phyloP scores from a whole-genome alignment of 2,113 vertebrate species.

The Conger conger region DNA sequence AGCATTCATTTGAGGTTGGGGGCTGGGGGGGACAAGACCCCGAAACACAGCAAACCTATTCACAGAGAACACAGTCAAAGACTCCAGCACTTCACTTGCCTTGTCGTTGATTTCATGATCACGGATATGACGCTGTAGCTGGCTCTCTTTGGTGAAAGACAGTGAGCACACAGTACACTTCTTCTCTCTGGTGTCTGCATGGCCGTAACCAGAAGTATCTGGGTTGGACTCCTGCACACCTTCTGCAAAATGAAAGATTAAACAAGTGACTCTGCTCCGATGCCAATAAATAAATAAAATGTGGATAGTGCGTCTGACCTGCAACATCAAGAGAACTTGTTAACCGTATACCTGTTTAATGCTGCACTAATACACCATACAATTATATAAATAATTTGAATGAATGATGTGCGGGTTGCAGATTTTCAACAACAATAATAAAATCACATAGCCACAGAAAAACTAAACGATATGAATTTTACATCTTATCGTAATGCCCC shows the following conservation, averaged over 20 bases:
- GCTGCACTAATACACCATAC: too few relatives aligned
- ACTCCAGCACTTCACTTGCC: slow-evolving; percentile 57
- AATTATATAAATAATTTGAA: too few relatives aligned
- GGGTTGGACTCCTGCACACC: slow-evolving; percentile 55
- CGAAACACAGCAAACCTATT: too few relatives aligned
- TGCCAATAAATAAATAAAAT: slow-evolving; percentile 15
- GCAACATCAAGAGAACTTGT: too few relatives aligned
- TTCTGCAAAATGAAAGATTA: slow-evolving; percentile 40
- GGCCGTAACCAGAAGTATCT: slow-evolving; percentile 69
- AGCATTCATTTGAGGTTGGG: background rate
- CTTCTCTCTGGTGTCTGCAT: slow-evolving; percentile 73
- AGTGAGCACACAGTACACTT: slow-evolving; percentile 89
- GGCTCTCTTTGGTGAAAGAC: slow-evolving; percentile 85
- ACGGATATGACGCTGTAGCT: slow-evolving; percentile 90
- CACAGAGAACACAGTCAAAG: too few relatives aligned
- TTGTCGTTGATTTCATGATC: slow-evolving; percentile 95
- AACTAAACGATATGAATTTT: too few relatives aligned
- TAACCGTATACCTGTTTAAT: too few relatives aligned
- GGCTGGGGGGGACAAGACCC: background rate
- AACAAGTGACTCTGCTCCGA: background rate
- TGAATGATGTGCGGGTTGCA: too few relatives aligned
- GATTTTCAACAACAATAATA: too few relatives aligned
- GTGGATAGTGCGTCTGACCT: background rate
- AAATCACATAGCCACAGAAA: too few relatives aligned
- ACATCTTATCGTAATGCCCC: too few relatives aligned